Base-by-base conservation (phyloP, 1,140 invertebrate genomes). In the Drosophila ananassae region DNA sequence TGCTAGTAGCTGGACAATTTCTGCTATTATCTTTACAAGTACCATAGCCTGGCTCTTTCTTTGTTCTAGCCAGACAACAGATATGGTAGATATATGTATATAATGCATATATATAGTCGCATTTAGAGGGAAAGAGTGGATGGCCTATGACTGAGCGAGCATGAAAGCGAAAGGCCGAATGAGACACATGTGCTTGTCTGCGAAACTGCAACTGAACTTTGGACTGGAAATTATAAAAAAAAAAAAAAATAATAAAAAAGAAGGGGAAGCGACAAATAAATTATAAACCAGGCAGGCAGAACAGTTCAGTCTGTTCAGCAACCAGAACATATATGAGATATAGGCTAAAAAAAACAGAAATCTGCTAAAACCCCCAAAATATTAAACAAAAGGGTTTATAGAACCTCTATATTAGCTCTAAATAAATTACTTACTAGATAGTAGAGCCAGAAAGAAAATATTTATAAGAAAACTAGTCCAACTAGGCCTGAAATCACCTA, bases 101-200 rank as follows among this genome's bases (percentile, higher is more conserved):
- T 22, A 47, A 47, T 10, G 10, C 7, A 47, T 22, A 44, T 47
- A 24, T 10, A 47, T 47, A 24, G 24, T 47, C 44, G 2, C 21
- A 58, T 69, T 47, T 69, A 57, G 64, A 46, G 51, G 13, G 61
- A 13, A 47, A 47, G n/a, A 34, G 21, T 50, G 32, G 34, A 17
- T 44, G 37, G 37, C 13, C 39, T 62, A 24, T 39, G 62, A 50
- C 55, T 60, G 67, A 47, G 51, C 52, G 67, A 47, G 51, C 52
- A 48, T 80, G 80, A 83, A 83, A 83, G 76, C 80, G 77, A 84
- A 83, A 84, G 78, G 76, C 80, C 21, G 41, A 48, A 68, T 64
- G 37, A 63, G 58, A 41, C 37, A 22, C 32, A 73, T 53, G 54
- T 24, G 39, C 34, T 34, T 21, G 28, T 39, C 41, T 44, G 41